phyloP scores from a whole-genome alignment of 2,113 vertebrate genomes.

The Deroptyus accipitrinus region DNA sequence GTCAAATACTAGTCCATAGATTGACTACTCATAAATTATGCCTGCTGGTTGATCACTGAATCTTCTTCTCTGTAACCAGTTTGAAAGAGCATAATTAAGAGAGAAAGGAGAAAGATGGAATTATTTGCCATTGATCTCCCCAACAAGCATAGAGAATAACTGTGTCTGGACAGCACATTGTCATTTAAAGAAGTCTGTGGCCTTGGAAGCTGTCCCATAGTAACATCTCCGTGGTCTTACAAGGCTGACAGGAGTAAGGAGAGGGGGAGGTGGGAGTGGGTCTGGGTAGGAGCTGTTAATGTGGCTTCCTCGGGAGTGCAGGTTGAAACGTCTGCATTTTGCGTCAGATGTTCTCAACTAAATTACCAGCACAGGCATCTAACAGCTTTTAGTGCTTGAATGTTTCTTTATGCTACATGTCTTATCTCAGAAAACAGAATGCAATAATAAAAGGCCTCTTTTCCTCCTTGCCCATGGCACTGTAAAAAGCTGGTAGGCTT shows the following conservation, averaged over 20 bases:
- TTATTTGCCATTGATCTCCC: background rate
- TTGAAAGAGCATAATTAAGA: background rate
- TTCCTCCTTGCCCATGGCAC: background rate
- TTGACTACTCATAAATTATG: background rate
- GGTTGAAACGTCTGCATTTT: background rate
- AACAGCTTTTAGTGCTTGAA: slow-evolving; percentile 6
- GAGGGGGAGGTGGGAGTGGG: background rate
- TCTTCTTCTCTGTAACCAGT: background rate
- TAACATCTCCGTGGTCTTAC: background rate
- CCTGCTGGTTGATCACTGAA: background rate
- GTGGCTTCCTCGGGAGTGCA: background rate
- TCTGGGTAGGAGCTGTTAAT: background rate
- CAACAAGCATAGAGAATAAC: background rate
- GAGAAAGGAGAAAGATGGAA: background rate
- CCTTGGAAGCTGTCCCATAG: background rate
- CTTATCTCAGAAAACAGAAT: background rate
- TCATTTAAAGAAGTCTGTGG: background rate
- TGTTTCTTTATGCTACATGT: background rate
- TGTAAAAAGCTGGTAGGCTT: background rate
- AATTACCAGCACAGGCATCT: background rate
- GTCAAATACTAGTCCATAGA: background rate
- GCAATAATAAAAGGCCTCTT: background rate
- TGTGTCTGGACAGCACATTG: background rate
- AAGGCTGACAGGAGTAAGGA: background rate
- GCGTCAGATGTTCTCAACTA: background rate